These are phyloP conservation scores for Beroe ovata DNA, from an alignment of 37 sponge, comb jelly and placozoan genomes.

Conservation along the genomic window DNA sequence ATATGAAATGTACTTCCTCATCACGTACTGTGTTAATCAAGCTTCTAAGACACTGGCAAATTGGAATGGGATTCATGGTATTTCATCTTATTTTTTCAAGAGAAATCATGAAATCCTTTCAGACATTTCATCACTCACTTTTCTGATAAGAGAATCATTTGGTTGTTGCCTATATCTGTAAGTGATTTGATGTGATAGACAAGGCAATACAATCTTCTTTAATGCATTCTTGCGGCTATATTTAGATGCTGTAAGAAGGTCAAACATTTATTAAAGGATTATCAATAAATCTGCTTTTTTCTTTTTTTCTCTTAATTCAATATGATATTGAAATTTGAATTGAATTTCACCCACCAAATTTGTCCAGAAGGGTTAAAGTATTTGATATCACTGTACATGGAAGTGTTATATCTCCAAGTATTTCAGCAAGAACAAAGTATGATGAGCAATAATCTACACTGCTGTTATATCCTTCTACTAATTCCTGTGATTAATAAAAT, in stretches of 20 bases:
- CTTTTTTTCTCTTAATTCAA: neutral
- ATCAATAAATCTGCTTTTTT: too few relatives aligned
- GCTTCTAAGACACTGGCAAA: neutral
- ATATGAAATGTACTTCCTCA: neutral
- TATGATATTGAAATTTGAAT: too few relatives aligned
- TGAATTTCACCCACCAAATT: neutral
- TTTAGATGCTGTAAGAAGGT: neutral
- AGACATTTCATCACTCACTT: neutral
- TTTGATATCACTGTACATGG: neutral
- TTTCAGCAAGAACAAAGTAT: neutral
- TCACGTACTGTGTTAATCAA: neutral
- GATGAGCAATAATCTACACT: neutral
- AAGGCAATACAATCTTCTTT: neutral
- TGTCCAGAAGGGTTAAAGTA: neutral
- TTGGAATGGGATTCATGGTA: too few relatives aligned
- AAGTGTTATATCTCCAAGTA: neutral
- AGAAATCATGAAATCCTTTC: neutral
- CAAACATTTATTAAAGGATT: too few relatives aligned
- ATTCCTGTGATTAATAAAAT: neutral
- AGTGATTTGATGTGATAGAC: neutral
- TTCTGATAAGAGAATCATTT: neutral
- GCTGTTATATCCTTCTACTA: neutral
- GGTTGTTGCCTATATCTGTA: slow-evolving; percentile 43
- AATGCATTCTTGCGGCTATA: neutral
- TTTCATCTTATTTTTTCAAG: too few relatives aligned